These are phyloP conservation scores for Clytia hemisphaerica DNA, from an alignment of 30 jellyfish, hydroid and myxozoan genomes.

Conservation along the genomic window DNA sequence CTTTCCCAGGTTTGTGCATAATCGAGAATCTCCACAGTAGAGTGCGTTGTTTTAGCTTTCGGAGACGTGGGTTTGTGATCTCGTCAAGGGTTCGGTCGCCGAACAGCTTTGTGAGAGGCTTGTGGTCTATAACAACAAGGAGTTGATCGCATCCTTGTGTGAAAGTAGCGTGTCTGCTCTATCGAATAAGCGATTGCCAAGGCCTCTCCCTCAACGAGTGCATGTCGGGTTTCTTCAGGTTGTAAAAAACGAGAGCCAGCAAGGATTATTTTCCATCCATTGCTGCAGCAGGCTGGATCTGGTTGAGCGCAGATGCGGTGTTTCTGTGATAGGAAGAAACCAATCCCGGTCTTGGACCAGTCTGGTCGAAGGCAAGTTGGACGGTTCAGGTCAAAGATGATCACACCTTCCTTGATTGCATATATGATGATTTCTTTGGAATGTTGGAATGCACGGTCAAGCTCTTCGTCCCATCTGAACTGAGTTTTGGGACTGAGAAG, in stretches of 20 bases:
- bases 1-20: background rate
- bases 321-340: constrained; percentile 9
- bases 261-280: constrained; percentile 10
- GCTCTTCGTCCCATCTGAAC: constrained; percentile 3
- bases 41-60: background rate
- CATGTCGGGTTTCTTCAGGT: too few relatives aligned
- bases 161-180: too few relatives aligned
- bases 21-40: background rate
- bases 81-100: constrained; percentile 5
- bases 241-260: constrained; percentile 11
- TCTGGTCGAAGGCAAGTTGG: too few relatives aligned
- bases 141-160: constrained; percentile 11
- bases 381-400: background rate
- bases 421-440: background rate
- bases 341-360: too few relatives aligned
- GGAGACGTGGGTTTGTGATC: background rate
- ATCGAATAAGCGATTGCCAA: too few relatives aligned
- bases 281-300: constrained; percentile 11
- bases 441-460: background rate
- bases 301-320: constrained; percentile 3
- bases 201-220: too few relatives aligned
- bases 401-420: background rate
- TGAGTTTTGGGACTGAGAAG: constrained; percentile 14
- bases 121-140: background rate
- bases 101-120: background rate